Evolutionary conservation across 2,113 vertebrate species (phyloP), one percentile per base, ranked within the genome.

Genomic region (Cyprinus carpio): DNA sequence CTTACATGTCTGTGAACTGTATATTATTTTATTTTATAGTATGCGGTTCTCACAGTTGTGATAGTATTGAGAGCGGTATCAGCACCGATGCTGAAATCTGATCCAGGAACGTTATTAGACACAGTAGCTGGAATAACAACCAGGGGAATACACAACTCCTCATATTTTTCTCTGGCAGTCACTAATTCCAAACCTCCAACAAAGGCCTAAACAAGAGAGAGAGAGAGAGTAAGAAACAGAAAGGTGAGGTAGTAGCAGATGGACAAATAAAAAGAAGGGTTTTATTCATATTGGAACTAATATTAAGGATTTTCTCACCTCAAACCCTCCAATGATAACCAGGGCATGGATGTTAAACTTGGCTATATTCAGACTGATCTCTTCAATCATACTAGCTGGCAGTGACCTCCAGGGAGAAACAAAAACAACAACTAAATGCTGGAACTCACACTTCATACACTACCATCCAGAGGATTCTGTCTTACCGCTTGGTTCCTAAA

Each of bases 21-120:
- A 75, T 46, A 16, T 75, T 75, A 46, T 43, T 18, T 10, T 10
- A 2, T 71, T 71, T 71, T 37, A 37, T 11, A 71, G 64, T 62
- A 25, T 25, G 85, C 29, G 27, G 7, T 29, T 64, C 94, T 91
- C 12, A 95, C 94, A 4, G 90, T 1, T 34, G 96, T 97, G 91
- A 99, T 98, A 37, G 97, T 96, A 84, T 99, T 99, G 83, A 99
- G 96, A 0, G 98, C 97, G 0, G 97, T 99, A 93, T 99, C 98
- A 0, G 98, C 93, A 0, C 98, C 98, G 0, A 99, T 94, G 89
- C 96, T 98, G 91, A 99, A 98, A 92, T 99, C 98, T 0, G 97
- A 97, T 85, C 98, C 98, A 0, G 98, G 98, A 62, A 99, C 95
- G 0, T 99, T 99, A 94, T 99, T 99, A 90, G 97, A 98, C 64